Percentiles rank a stretch among this genome's conserved stretches.
Conservation (phyloP, 2,113 vertebrate genomes). For the Dromaius novaehollandiae region DNA sequence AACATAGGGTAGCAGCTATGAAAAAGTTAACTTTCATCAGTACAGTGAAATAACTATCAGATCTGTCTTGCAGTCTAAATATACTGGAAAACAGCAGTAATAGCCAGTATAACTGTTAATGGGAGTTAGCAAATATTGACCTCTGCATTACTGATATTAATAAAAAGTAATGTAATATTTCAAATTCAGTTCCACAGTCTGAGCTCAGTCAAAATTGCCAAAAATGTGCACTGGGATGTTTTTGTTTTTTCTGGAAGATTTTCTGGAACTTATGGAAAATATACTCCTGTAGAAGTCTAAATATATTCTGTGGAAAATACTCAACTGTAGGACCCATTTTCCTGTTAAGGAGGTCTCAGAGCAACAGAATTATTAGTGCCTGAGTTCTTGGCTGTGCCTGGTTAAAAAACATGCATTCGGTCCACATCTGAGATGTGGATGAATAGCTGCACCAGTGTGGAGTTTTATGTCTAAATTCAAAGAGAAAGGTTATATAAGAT, state of each 20-base stretch:
- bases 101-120: background rate
- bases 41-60: background rate
- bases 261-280: slow-evolving; percentile 74
- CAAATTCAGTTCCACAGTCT: slow-evolving; percentile 43
- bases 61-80: background rate
- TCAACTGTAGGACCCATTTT: slow-evolving; percentile 44
- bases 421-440: background rate
- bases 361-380: slow-evolving; percentile 20
- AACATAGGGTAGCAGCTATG: background rate
- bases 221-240: slow-evolving; percentile 67
- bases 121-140: background rate
- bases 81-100: background rate
- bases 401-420: background rate
- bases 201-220: slow-evolving; percentile 64
- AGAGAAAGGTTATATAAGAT: background rate
- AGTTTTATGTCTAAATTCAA: slow-evolving; percentile 3
- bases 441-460: background rate
- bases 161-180: slow-evolving; percentile 49
- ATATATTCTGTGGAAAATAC: slow-evolving; percentile 67
- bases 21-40: background rate
- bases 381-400: background rate
- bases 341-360: slow-evolving; percentile 34
- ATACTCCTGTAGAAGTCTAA: slow-evolving; percentile 54
- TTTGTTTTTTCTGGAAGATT: slow-evolving; percentile 69
- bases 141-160: slow-evolving; percentile 5